These are phyloP conservation scores for Odontothrips loti DNA, from an alignment of 2,888 invertebrate genomes.

Conservation along the genomic window DNA sequence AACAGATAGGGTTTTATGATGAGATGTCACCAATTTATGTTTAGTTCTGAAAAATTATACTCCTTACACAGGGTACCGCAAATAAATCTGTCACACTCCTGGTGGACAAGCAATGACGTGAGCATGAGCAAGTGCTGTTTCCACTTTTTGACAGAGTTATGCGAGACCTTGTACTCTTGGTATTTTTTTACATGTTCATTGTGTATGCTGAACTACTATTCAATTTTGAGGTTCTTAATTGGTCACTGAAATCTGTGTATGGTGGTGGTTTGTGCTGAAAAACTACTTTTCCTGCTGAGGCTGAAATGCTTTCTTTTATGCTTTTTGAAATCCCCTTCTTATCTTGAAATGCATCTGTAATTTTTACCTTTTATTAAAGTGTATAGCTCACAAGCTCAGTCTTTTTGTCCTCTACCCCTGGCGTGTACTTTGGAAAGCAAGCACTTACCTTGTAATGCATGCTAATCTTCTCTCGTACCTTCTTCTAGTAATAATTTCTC, in stretches of 20 bases:
- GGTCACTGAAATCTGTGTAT: background rate
- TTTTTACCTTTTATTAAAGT: background rate
- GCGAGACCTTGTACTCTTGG: too few relatives aligned
- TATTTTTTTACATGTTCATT: too few relatives aligned
- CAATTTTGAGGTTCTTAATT: too few relatives aligned
- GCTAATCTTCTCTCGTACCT: too few relatives aligned
- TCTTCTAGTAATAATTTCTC: too few relatives aligned
- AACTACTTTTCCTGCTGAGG: background rate
- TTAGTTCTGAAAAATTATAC: background rate
- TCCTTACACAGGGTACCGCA: too few relatives aligned
- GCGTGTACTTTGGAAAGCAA: background rate
- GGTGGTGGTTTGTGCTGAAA: conserved; percentile 7
- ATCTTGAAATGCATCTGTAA: background rate
- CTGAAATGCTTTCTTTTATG: background rate
- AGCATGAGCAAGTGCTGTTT: too few relatives aligned
- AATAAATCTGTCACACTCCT: too few relatives aligned
- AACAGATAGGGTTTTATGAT: background rate
- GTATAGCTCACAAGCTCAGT: background rate
- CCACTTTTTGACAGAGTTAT: too few relatives aligned
- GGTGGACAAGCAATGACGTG: too few relatives aligned
- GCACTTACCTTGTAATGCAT: too few relatives aligned
- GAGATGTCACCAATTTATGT: background rate
- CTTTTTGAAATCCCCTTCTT: background rate
- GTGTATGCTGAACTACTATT: too few relatives aligned
- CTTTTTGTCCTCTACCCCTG: background rate